These are phyloP conservation scores for Digitonthophagus gazella DNA, from an alignment of 2,888 invertebrate genomes.

Conservation along the genomic window DNA sequence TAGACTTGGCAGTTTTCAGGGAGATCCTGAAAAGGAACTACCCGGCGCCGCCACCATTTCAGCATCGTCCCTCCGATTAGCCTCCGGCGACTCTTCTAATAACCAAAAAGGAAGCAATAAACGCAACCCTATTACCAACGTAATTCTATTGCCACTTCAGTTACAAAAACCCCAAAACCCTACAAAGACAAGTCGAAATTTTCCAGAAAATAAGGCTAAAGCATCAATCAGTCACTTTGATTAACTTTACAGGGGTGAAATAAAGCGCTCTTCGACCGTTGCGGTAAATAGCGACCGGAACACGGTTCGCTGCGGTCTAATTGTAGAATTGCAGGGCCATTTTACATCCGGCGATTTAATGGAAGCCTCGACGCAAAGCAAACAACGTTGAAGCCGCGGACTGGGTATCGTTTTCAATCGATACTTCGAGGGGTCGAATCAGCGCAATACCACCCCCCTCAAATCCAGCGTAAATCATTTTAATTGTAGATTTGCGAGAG, in stretches of 20 bases:
- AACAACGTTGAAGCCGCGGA: background rate
- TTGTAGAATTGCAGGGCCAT: background rate
- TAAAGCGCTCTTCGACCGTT: background rate
- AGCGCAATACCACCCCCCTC: too few species aligned
- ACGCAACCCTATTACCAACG: background rate
- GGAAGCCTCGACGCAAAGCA: background rate
- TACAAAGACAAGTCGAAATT: background rate
- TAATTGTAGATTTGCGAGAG: slow-evolving; percentile 4
- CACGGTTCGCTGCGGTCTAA: background rate
- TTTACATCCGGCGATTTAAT: background rate
- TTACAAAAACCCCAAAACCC: background rate
- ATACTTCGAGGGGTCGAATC: background rate
- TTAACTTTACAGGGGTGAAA: background rate
- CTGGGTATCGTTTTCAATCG: background rate
- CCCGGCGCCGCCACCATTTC: slow-evolving; percentile 8
- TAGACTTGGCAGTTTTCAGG: slow-evolving; percentile 5
- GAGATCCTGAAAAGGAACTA: slow-evolving; percentile 1
- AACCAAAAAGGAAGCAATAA: background rate
- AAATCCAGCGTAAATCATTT: slow-evolving; percentile 1
- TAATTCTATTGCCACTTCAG: background rate
- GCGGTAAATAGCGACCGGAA: background rate
- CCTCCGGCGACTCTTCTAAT: background rate
- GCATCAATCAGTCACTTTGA: background rate
- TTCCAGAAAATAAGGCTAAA: background rate
- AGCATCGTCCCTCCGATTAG: background rate